Base-by-base conservation (phyloP, 2,797 vertebrate genomes). In the Perodicticus potto region DNA sequence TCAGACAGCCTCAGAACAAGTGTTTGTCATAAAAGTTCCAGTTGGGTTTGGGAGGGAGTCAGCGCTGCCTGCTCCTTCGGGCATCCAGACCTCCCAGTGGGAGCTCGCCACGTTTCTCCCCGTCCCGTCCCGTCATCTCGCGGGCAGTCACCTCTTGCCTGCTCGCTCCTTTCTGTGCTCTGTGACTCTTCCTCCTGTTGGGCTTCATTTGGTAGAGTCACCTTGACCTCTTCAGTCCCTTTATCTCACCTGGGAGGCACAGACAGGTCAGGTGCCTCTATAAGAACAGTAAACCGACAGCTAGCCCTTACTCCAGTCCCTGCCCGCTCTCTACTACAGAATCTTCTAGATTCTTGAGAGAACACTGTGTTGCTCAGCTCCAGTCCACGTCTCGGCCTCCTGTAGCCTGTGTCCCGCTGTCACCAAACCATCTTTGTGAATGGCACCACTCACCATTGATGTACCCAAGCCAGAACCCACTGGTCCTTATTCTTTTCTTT, bases 361-460 rank as follows among this genome's bases (percentile, higher is more conserved):
- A 25, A 16, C 0, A 6, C 0, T 61, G 27, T 34, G 1, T 32
- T 0, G 8, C 69, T 27, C 4, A 0, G 19, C 22, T 40, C 32
- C 43, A 17, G 34, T 22, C 13, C 40, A 3, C 0, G 0, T 12
- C 69, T 59, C 43, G 6, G 22, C 70, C 34, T 34, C 0, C 40
- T 5, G 0, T 3, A 20, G 43, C n/a, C 67, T 10, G 8, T 32
- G 37, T 37, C 34, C 61, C 63, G 17, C 25, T 5, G 0, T 63
- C 57, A 13, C n/a, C 57, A 27, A 10, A 7, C 61, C 16, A 0
- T 45, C 10, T 40, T 67, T 23, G 2, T 8, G 19, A 57, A 14
- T 85, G 45, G 22, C 20, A 2, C 70, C 7, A 0, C 1, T 55
- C 74, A 19, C 91, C 65, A 49, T 40, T 13, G 20, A 3, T 40